Evolutionary conservation across 2,113 vertebrate genomes (phyloP), one percentile per base, ranked within the genome.

Genomic region (Prolemur simus): DNA sequence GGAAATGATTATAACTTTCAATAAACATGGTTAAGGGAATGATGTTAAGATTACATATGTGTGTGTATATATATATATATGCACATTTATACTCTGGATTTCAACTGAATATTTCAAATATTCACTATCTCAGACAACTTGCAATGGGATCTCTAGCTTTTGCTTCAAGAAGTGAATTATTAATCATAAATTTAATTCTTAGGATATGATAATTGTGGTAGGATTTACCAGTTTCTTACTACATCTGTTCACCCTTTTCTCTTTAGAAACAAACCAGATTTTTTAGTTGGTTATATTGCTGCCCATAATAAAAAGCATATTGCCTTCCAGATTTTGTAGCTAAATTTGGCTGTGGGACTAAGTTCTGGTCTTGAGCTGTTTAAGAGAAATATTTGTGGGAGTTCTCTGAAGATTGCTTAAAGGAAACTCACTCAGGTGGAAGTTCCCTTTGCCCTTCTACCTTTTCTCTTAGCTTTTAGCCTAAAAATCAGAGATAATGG

Each of bases 371-470:
- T 93, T 91, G 34, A 87, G 34, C 13, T 88, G 25, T 47, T 89
- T 60, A 52, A 49, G 52, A 94, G 3, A 89, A 94, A 76, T 93
- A 87, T 82, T 78, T 93, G 34, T 73, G 83, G 5, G 3, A 96
- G 27, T 96, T 86, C 42, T 91, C 25, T 86, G 29, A 73, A 85
- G 45, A 91, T 37, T 34, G 42, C 21, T 89, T 87, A 89, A 86
- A 80, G 54, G 82, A 91, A 84, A 90, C 21, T 32, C 39, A 89
- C 54, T 96, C 8, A 66, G 27, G 56, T 71, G 5, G 58, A 93
- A 82, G 10, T 60, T 49, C 10, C 6, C 42, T 68, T 89, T 54
- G 52, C 21, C 6, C 60, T 80, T 63, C 32, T 14, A 45, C 32
- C 25, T 91, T 83, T 85, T 18, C 23, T 87, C 32, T 66, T 89